These are phyloP conservation scores for Muricea muricata DNA, from an alignment of 92 coral and sea anemone genomes.

Conservation along the genomic window DNA sequence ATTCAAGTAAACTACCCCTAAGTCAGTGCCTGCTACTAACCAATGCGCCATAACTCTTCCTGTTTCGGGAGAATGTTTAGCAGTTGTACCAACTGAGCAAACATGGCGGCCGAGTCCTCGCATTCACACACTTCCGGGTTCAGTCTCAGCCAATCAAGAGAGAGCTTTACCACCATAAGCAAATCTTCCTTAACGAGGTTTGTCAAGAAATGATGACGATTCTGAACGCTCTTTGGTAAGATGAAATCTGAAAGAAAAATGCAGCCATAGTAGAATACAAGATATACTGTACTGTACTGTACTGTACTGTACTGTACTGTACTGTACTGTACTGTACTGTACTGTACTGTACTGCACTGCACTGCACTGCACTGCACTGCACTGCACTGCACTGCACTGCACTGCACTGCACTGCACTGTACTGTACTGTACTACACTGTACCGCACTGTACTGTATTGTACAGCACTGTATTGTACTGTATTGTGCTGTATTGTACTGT, in stretches of 20 bases:
- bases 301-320: no score
- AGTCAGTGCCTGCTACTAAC: not conserved
- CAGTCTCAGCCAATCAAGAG: slow-evolving; percentile 91
- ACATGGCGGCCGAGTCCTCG: slow-evolving; percentile 86
- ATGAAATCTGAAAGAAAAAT: not conserved
- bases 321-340: no score
- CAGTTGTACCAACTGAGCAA: slow-evolving; percentile 79
- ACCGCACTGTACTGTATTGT: no score
- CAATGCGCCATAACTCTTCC: slow-evolving; percentile 36
- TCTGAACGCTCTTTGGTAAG: not conserved
- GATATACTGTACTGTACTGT: no score
- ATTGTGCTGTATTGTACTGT: no score
- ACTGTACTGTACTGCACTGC: no score
- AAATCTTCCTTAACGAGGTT: slow-evolving; percentile 76
- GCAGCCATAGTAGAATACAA: not conserved
- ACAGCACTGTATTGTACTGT: no score
- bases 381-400: no score
- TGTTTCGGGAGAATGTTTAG: slow-evolving; percentile 40
- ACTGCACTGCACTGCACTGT: no score
- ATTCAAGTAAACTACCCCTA: no score
- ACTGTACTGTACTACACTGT: no score
- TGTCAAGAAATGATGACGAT: slow-evolving; percentile 55
- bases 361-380: no score
- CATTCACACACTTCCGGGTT: slow-evolving; percentile 89
- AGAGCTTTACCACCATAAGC: slow-evolving; percentile 80